Evolutionary conservation across 2,113 vertebrate species (phyloP).

Genomic region (Vombatus ursinus): DNA sequence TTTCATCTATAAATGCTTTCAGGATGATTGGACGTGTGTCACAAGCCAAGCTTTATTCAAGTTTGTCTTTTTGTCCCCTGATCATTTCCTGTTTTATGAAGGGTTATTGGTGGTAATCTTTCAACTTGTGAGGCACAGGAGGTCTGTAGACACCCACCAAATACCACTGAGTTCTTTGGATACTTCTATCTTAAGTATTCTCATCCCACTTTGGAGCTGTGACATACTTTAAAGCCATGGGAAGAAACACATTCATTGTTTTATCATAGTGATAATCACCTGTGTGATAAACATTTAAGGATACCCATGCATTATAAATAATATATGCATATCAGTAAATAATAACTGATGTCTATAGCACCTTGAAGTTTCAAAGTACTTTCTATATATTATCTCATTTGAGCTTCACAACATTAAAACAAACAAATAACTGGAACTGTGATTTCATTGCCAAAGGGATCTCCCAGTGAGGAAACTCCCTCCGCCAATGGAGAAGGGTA

Average conservation of each 20-base stretch:
- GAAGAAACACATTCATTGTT: neutral
- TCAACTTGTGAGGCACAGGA: neutral
- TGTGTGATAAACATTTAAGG: neutral
- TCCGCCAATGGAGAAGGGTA: neutral
- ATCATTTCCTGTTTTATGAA: neutral
- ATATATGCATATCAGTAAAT: neutral
- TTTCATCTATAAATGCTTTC: neutral
- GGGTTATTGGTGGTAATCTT: neutral
- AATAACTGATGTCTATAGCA: neutral
- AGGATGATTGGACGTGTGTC: neutral
- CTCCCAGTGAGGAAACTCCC: neutral
- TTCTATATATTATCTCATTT: neutral
- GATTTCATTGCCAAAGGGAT: neutral
- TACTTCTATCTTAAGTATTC: neutral
- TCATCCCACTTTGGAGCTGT: neutral
- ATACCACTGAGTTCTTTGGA: neutral
- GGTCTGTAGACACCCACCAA: neutral
- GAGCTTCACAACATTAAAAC: neutral
- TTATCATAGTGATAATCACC: neutral
- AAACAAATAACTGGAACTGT: neutral
- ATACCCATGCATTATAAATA: neutral
- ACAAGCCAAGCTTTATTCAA: neutral
- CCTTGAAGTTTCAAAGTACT: neutral
- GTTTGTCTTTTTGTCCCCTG: neutral
- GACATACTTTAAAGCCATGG: neutral